A percentile compares a stretch with the other conserved stretches of the same genome.
Conservation (phyloP, 2,113 vertebrate species). For the Nothoprocta perdicaria region DNA sequence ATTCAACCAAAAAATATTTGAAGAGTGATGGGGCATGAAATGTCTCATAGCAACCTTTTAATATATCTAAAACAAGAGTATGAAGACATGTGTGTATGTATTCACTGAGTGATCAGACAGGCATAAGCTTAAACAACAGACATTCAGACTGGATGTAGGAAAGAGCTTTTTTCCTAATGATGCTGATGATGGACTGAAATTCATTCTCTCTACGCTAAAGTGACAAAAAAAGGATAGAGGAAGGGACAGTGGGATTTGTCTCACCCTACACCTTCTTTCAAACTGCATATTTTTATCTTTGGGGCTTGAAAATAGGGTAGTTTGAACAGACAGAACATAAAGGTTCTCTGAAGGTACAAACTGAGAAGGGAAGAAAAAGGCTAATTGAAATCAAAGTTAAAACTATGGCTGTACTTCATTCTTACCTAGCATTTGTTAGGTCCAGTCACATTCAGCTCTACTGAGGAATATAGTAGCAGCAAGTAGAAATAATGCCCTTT, state of each 20-base stretch:
- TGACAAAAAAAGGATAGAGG: neutral
- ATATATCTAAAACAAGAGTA: neutral
- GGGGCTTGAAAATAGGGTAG: fast-evolving
- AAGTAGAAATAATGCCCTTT: neutral
- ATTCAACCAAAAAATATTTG: neutral
- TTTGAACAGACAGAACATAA: neutral
- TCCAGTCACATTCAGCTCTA: neutral
- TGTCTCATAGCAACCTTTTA: neutral
- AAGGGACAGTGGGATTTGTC: fast-evolving
- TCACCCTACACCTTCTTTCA: too few species aligned
- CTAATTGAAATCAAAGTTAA: neutral
- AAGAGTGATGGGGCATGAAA: neutral
- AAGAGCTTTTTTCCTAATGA: neutral
- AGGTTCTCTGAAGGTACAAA: neutral
- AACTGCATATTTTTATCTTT: neutral
- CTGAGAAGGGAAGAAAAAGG: neutral
- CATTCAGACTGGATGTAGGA: neutral
- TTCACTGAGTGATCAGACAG: neutral
- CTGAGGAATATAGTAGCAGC: fast-evolving
- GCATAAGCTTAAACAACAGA: neutral
- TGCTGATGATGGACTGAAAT: neutral
- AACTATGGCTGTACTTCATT: neutral
- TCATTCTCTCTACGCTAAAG: neutral
- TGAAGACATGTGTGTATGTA: neutral
- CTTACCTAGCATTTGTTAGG: neutral